Percentiles rank a stretch among this genome's conserved stretches.
These are phyloP conservation scores for Achlya flavicornis DNA, from an alignment of 2,888 invertebrate genomes.

Conservation along the genomic window DNA sequence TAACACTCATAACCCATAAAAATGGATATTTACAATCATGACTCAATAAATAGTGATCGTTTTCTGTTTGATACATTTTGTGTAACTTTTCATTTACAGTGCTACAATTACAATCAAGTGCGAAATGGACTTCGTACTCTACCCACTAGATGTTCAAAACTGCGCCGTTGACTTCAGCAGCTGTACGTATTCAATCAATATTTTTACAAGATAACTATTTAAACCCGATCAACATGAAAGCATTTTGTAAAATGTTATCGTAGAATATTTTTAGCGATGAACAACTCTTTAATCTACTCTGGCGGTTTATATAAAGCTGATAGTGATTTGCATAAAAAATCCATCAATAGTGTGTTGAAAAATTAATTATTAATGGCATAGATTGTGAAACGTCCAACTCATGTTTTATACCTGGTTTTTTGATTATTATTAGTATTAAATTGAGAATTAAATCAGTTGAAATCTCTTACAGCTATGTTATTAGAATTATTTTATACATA, in stretches of 20 bases:
- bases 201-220: constrained; percentile 18
- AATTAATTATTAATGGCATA: neutral
- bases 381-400: neutral
- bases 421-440: neutral
- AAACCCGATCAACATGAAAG: constrained; percentile 18
- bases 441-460: too few relatives aligned
- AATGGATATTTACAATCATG: neutral
- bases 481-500: too few relatives aligned
- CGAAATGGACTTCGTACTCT: constrained; percentile 86
- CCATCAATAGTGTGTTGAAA: neutral
- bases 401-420: neutral
- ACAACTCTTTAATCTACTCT: neutral
- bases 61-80: neutral
- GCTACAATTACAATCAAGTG: constrained; percentile 87
- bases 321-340: neutral
- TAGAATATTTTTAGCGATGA: constrained; percentile 7
- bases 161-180: constrained; percentile 86
- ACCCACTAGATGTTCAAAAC: constrained; percentile 86
- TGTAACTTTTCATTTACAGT: constrained; percentile 58
- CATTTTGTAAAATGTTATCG: constrained; percentile 1
- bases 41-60: constrained; percentile 6
- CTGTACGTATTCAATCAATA: constrained; percentile 75
- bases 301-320: neutral
- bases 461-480: too few relatives aligned
- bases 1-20: neutral